Base-by-base conservation (phyloP, 1,140 invertebrate genomes). In the Drosophila gunungcola region DNA sequence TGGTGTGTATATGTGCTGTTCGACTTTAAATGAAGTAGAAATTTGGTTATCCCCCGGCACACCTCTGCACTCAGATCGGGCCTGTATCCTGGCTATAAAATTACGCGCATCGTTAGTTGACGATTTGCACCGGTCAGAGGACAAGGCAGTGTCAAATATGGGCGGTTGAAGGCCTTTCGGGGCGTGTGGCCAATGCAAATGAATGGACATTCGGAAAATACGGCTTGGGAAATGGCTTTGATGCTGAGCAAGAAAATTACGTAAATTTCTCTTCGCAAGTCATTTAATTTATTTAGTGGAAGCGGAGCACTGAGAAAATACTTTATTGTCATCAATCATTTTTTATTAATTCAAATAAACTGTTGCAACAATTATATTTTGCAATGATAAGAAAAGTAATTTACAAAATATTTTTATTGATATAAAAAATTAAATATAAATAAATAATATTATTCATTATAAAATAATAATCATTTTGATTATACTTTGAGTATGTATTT, bases 41-140 rank as follows among this genome's bases (percentile, higher is more conserved):
- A 88, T 51, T 67, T 70, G 43, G 11, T 11, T 36, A 27, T 25
- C 12, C 67, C 34, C 36, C 29, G 13, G 16, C 7, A 27, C 41
- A 45, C 41, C 48, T 46, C 60, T 10, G 16, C 49, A 13, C 11
- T 11, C 38, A 42, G 57, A 13, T 34, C 3, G 21, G 5, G 12
- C 46, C 69, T 70, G 57, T 70, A 69, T 88, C 80, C 62, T 64
- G 48, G 84, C 80, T 80, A 88, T 88, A 89, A 89, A 88, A 88
- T 88, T 88, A 88, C 84, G 80, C 80, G 84, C 84, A 80, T 88
- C 84, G 84, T 88, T 88, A 88, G 84, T 75, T 89, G 68, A 77
- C 80, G 80, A 78, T 88, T 89, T 85, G 68, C 84, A 84, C 69
- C 49, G 77, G 81, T 80, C 77, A 64, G 25, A 36, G 52, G 81